Percentiles rank a stretch among this genome's conserved stretches.
Conservation (phyloP, 2,113 vertebrate species). For the Sinocyclocheilus rhinocerous region DNA sequence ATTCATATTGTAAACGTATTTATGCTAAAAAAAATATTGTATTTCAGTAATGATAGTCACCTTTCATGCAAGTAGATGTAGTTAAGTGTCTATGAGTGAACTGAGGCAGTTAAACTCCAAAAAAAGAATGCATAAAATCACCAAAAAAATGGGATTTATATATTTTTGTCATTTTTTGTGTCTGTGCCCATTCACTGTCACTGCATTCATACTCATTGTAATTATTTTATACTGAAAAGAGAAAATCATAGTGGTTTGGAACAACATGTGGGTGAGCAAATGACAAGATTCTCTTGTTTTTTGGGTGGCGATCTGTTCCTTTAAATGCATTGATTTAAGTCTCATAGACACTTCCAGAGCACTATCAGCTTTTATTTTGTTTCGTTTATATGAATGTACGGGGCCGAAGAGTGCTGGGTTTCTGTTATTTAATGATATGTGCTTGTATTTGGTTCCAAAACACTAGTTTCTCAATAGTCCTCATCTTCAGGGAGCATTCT, state of each 20-base stretch:
- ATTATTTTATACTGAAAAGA: background rate
- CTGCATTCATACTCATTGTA: background rate
- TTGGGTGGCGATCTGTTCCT: background rate
- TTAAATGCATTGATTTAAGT: background rate
- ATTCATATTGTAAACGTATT: too few relatives aligned
- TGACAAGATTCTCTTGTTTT: background rate
- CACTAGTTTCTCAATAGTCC: slow-evolving; percentile 16
- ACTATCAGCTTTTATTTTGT: background rate
- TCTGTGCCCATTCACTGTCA: too few relatives aligned
- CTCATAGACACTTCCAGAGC: slow-evolving; percentile 12
- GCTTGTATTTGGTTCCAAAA: background rate
- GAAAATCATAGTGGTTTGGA: background rate
- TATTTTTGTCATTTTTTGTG: too few relatives aligned
- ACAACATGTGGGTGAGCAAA: background rate
- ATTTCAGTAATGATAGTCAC: too few relatives aligned
- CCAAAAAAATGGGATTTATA: too few relatives aligned
- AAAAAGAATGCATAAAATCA: too few relatives aligned
- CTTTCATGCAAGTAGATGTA: too few relatives aligned
- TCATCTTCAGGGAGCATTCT: background rate
- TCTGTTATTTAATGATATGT: background rate
- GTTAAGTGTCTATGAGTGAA: too few relatives aligned
- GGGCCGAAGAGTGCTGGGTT: background rate
- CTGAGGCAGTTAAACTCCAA: too few relatives aligned
- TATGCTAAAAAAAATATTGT: too few relatives aligned
- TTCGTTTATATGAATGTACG: background rate